phyloP scores from a whole-genome alignment of 1,140 invertebrate genomes.

The Akabosia matsudoensis region DNA sequence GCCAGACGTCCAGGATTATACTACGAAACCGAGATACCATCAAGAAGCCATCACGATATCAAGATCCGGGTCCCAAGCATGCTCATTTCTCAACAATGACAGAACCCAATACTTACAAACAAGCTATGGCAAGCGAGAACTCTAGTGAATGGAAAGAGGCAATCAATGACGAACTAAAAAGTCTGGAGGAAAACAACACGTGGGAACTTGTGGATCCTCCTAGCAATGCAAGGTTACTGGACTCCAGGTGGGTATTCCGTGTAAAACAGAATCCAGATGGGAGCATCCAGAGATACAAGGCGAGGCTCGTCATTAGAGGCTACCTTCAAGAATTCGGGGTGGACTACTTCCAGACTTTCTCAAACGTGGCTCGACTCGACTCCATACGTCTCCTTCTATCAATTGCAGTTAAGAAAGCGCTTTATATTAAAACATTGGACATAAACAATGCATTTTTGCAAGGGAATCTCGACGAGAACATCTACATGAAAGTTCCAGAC shows the following conservation, averaged over 20 bases:
- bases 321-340: constrained; percentile 48
- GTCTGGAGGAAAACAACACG: constrained; percentile 36
- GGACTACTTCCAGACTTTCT: constrained; percentile 50
- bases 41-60: neutral
- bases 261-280: constrained; percentile 30
- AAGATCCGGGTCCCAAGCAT: no score
- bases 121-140: constrained; percentile 40
- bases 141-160: constrained; percentile 36
- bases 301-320: constrained; percentile 52
- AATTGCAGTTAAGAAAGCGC: constrained; percentile 39
- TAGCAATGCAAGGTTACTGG: neutral
- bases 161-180: constrained; percentile 39
- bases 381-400: constrained; percentile 48
- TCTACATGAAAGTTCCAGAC: constrained; percentile 47
- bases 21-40: neutral
- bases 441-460: constrained; percentile 49
- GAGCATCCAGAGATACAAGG: constrained; percentile 47
- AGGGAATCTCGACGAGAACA: constrained; percentile 48
- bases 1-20: neutral
- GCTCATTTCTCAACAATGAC: neutral
- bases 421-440: constrained; percentile 48
- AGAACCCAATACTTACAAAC: constrained; percentile 40
- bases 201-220: constrained; percentile 5
- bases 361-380: constrained; percentile 48
- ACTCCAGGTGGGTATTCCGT: constrained; percentile 31